These are phyloP conservation scores for Cataglyphis rosenhaueri DNA, from an alignment of 2,888 invertebrate species.

Conservation along the genomic window DNA sequence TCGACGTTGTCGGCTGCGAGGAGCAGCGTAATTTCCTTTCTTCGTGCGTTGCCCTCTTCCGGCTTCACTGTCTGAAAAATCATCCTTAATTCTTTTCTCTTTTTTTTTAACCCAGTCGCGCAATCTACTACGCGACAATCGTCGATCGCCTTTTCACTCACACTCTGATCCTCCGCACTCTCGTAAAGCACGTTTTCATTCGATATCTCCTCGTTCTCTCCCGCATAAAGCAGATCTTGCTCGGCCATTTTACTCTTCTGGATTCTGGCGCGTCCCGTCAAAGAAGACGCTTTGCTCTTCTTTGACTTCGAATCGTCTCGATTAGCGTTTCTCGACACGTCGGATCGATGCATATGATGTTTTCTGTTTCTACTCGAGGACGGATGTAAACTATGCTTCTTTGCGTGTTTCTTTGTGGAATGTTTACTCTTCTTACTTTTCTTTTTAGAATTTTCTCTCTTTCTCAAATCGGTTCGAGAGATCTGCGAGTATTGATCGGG, in stretches of 20 bases:
- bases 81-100: conserved; percentile 49
- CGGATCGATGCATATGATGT: conserved; percentile 53
- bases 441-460: neutral
- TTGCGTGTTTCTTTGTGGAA: neutral
- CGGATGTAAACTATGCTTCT: neutral
- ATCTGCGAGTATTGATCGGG: neutral
- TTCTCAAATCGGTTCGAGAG: conserved; percentile 13
- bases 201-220: neutral
- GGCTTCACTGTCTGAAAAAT: conserved; percentile 58
- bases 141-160: conserved; percentile 50
- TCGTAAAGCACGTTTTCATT: conserved; percentile 7
- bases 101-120: conserved; percentile 47
- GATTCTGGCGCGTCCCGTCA: conserved; percentile 20
- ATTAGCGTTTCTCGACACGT: neutral
- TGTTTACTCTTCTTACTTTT: neutral
- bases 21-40: conserved; percentile 62
- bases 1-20: conserved; percentile 71
- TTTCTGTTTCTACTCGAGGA: conserved; percentile 51
- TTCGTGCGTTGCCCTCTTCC: conserved; percentile 52
- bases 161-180: conserved; percentile 39
- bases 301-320: conserved; percentile 18
- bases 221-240: neutral
- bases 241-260: conserved; percentile 44
- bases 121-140: conserved; percentile 24
- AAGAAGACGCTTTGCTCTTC: conserved; percentile 11